Percentiles rank a stretch among this genome's conserved stretches.
Conservation (phyloP, 1,140 invertebrate species). For the Drosophila nikananu region DNA sequence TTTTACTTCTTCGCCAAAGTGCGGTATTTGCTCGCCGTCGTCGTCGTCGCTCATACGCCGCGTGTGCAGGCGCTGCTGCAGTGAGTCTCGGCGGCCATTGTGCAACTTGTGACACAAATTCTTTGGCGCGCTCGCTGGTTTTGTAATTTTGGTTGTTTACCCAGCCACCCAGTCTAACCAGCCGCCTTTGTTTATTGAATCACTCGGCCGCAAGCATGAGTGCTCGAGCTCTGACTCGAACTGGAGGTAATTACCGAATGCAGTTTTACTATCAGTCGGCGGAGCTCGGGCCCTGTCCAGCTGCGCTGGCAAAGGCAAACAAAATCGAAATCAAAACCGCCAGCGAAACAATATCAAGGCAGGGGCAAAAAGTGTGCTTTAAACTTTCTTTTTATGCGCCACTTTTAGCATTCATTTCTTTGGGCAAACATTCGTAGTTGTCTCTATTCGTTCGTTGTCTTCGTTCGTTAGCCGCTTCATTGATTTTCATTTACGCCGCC, state of each 20-base stretch:
- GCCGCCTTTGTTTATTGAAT: constrained; percentile 27
- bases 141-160: constrained; percentile 49
- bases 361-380: constrained; percentile 43
- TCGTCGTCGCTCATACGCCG: constrained; percentile 66
- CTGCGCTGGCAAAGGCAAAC: constrained; percentile 11
- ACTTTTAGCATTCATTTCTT: constrained; percentile 73
- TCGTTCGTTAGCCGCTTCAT: constrained; percentile 68
- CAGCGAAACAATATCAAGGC: constrained; percentile 49
- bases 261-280: constrained; percentile 17
- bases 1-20: constrained; percentile 64
- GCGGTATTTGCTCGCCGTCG: constrained; percentile 39
- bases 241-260: constrained; percentile 38
- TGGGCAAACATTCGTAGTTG: constrained; percentile 64
- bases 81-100: constrained; percentile 42
- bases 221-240: neutral
- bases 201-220: constrained; percentile 4
- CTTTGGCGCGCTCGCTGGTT: constrained; percentile 56
- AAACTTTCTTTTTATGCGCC: constrained; percentile 80
- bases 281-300: neutral
- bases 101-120: constrained; percentile 78
- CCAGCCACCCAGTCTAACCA: constrained; percentile 17
- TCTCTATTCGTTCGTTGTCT: constrained; percentile 34
- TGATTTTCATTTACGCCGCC: constrained; percentile 71
- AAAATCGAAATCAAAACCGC: constrained; percentile 33
- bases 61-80: constrained; percentile 28